A percentile compares a stretch with the other conserved stretches of the same genome.
Evolutionary conservation across 2,888 invertebrate genomes (phyloP).

Genomic region (Plebejus melissa): DNA sequence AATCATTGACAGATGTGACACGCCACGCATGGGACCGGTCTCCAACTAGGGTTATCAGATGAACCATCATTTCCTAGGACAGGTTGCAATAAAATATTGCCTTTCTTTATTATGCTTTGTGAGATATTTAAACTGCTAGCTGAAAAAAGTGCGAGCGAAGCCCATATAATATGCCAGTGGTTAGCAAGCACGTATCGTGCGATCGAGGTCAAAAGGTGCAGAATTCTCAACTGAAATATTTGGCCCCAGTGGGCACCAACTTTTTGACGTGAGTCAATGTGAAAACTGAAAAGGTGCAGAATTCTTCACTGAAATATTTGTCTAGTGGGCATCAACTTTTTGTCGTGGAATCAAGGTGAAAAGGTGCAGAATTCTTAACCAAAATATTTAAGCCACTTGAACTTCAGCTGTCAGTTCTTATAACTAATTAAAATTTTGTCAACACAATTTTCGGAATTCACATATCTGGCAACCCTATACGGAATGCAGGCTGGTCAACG

Average conservation of each 20-base stretch:
- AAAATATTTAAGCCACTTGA: not conserved
- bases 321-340: not conserved
- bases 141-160: not conserved
- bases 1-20: conserved; percentile 50
- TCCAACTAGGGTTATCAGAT: conserved; percentile 29
- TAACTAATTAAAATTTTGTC: not conserved
- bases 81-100: not conserved
- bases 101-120: not conserved
- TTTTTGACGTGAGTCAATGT: not conserved
- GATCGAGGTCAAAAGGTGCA: conserved; percentile 2
- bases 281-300: not conserved
- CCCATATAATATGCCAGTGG: not conserved
- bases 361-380: conserved; percentile 2
- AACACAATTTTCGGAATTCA: not conserved
- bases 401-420: not conserved
- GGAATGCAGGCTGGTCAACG: conserved; percentile 52
- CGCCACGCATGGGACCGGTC: conserved; percentile 60
- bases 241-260: not conserved
- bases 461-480: not conserved
- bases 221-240: not conserved
- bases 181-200: not conserved
- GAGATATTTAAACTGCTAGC: not conserved
- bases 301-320: not conserved
- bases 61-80: not conserved
- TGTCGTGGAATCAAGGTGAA: not conserved